Conservation (phyloP, 23 tunicate genomes). For the Trididemnum nubilum region DNA sequence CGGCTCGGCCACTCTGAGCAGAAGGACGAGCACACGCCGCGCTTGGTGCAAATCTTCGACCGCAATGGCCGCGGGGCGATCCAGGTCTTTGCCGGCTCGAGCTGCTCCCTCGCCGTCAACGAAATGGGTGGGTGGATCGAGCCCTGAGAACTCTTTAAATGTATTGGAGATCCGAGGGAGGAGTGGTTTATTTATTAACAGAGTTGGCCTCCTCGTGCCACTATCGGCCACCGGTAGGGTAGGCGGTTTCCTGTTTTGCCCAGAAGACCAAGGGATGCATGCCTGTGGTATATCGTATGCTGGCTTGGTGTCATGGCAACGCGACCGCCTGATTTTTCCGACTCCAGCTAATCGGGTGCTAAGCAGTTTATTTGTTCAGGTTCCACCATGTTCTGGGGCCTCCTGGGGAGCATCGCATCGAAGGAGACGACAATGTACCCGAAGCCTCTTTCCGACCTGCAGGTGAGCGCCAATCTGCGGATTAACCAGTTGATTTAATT, state of each 20-base stretch:
- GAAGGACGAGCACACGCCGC: constrained; percentile 91
- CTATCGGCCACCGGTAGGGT: no score
- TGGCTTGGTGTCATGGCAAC: no score
- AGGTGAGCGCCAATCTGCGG: constrained; percentile 34
- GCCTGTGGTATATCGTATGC: no score
- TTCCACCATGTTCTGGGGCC: constrained; percentile 85
- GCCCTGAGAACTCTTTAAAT: neutral
- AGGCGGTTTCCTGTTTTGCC: no score
- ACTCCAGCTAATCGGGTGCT: no score
- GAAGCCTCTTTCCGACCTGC: constrained; percentile 74
- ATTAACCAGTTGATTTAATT: neutral
- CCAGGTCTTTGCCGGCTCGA: constrained; percentile 71
- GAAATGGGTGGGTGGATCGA: constrained; percentile 62
- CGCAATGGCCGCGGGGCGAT: constrained; percentile 74
- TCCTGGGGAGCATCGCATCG: constrained; percentile 71
- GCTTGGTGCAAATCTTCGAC: constrained; percentile 71
- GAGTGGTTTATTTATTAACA: no score
- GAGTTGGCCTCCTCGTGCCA: no score
- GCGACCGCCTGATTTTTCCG: no score
- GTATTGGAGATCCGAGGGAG: no score
- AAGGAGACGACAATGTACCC: constrained; percentile 94
- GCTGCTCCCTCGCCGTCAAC: constrained; percentile 72
- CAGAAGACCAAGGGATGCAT: no score
- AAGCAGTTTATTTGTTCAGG: constrained; percentile 41
- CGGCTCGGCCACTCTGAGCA: constrained; percentile 92